phyloP scores from a whole-genome alignment of 64 coral and sea anemone genomes.

The Montipora sp. region DNA sequence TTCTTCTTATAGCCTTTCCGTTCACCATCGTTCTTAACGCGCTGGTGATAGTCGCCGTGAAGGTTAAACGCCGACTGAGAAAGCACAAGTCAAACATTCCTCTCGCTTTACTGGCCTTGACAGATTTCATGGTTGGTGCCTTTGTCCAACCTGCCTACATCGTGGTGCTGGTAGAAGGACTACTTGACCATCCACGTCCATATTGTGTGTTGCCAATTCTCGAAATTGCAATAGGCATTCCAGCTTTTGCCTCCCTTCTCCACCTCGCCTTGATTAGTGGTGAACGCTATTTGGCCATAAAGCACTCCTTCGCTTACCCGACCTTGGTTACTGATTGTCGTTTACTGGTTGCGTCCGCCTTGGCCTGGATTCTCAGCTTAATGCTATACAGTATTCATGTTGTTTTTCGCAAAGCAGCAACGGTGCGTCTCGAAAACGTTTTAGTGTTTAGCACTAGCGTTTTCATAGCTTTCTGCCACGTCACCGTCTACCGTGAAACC shows the following conservation, averaged over 20 bases:
- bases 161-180: neutral
- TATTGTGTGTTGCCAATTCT: neutral
- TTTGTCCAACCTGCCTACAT: neutral
- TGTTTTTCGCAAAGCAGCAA: neutral
- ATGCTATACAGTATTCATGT: neutral
- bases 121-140: neutral
- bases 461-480: neutral
- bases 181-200: neutral
- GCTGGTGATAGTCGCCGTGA: neutral
- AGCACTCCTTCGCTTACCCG: neutral
- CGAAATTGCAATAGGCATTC: neutral
- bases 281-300: neutral
- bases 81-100: neutral
- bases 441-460: neutral
- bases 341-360: neutral
- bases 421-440: neutral
- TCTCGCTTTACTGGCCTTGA: neutral
- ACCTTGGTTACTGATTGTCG: neutral
- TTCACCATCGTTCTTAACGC: neutral
- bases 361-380: neutral
- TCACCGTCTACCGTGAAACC: neutral
- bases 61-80: neutral
- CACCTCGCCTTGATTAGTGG: neutral
- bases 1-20: neutral
- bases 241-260: neutral